A percentile compares a stretch with the other conserved stretches of the same genome.
Conservation (phyloP, 1,140 invertebrate genomes). For the Ylistrum balloti region DNA sequence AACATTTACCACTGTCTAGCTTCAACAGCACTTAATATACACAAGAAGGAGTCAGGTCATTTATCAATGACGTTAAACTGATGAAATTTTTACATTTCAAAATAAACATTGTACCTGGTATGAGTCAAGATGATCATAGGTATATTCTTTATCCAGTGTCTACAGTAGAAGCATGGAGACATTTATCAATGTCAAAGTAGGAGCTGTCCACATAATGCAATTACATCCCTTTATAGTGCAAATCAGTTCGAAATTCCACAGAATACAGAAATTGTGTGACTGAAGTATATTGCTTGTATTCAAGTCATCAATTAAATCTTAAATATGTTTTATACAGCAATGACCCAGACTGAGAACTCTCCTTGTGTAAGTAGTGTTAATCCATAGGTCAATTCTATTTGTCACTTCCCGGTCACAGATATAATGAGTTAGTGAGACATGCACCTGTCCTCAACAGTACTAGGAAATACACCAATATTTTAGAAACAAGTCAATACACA, state of each 20-base stretch:
- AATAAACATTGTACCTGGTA: no score
- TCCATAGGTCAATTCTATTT: not conserved
- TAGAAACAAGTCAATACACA: not conserved
- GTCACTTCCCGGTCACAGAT: constrained; percentile 27
- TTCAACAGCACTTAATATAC: no score
- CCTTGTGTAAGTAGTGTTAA: not conserved
- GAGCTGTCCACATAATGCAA: not conserved
- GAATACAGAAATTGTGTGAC: not conserved
- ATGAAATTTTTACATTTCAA: no score
- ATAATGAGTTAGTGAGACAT: not conserved
- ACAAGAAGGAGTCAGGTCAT: no score
- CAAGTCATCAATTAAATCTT: not conserved
- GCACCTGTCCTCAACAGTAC: constrained; percentile 27
- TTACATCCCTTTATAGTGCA: constrained; percentile 14
- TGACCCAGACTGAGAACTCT: not conserved
- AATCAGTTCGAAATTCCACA: not conserved
- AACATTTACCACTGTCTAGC: no score
- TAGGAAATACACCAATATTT: not conserved
- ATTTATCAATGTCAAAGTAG: not conserved
- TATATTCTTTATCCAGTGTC: no score
- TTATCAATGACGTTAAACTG: no score
- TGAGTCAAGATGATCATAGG: no score
- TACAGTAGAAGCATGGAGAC: not conserved
- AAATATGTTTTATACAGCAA: not conserved
- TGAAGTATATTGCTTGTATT: not conserved